Conservation (phyloP, 2,888 invertebrate genomes). For the Rhodophaea formosa region DNA sequence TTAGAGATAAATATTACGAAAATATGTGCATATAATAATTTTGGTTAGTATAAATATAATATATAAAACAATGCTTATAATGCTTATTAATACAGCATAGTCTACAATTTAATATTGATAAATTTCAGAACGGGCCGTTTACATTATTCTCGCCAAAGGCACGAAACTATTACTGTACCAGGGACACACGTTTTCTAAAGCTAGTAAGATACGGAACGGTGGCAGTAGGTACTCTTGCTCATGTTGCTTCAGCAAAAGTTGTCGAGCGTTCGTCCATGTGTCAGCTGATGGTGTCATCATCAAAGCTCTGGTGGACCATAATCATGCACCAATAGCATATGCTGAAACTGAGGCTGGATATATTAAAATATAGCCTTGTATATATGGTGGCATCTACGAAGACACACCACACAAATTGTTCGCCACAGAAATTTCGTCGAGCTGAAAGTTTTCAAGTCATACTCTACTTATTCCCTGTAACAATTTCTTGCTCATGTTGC, state of each 20-base stretch:
- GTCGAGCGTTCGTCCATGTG: conserved; percentile 37
- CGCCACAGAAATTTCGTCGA: too few species aligned
- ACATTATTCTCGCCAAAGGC: conserved; percentile 29
- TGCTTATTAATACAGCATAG: too few species aligned
- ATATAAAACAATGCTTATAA: too few species aligned
- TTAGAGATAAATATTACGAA: too few species aligned
- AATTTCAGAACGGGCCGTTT: conserved; percentile 25
- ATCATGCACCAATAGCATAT: conserved; percentile 32
- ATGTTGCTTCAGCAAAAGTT: conserved; percentile 30
- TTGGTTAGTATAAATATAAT: too few species aligned
- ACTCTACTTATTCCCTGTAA: too few species aligned
- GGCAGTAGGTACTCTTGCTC: conserved; percentile 39
- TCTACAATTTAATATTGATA: neutral
- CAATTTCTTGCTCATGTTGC: too few species aligned
- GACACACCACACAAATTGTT: too few species aligned
- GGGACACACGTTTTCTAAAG: conserved; percentile 35
- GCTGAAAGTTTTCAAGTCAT: too few species aligned
- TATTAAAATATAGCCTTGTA: conserved; percentile 20
- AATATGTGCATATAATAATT: too few species aligned
- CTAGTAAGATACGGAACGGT: conserved; percentile 22
- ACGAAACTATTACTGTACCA: conserved; percentile 34
- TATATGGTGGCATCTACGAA: too few species aligned
- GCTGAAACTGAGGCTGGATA: conserved; percentile 21
- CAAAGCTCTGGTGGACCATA: conserved; percentile 26
- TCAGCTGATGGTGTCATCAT: conserved; percentile 30